phyloP scores from a whole-genome alignment of 2,888 invertebrate species.

The Cheilosia scutellata region DNA sequence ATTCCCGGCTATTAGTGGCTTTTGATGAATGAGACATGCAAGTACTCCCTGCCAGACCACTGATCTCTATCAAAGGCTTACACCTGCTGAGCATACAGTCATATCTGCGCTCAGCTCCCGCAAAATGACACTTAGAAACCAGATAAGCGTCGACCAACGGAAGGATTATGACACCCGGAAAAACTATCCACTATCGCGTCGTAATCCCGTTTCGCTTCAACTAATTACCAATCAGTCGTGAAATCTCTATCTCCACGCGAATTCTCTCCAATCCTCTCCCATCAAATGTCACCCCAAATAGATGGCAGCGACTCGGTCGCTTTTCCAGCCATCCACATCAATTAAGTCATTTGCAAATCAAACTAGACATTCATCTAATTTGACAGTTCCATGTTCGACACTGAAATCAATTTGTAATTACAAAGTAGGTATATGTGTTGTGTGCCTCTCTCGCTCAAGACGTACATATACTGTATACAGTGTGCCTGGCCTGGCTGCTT shows the following conservation, averaged over 20 bases:
- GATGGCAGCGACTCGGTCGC: slow-evolving; percentile 57
- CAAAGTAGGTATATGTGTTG: slow-evolving; percentile 61
- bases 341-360: slow-evolving; percentile 76
- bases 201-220: slow-evolving; percentile 10
- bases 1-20: too few species aligned
- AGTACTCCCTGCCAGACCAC: not conserved
- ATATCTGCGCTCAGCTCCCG: slow-evolving; percentile 24
- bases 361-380: slow-evolving; percentile 76
- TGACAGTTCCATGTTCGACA: slow-evolving; percentile 76
- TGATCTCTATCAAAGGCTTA: slow-evolving; percentile 6
- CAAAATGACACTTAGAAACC: slow-evolving; percentile 12
- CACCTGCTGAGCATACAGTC: not conserved
- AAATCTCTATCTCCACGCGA: slow-evolving; percentile 29
- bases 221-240: slow-evolving; percentile 25
- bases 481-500: slow-evolving; percentile 3
- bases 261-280: not conserved
- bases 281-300: slow-evolving; percentile 58
- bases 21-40: not conserved
- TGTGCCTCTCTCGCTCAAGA: slow-evolving; percentile 28
- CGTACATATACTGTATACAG: not conserved
- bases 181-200: slow-evolving; percentile 16
- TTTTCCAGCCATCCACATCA: slow-evolving; percentile 71
- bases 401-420: slow-evolving; percentile 76
- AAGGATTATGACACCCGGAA: slow-evolving; percentile 49
- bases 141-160: not conserved